Conservation (phyloP, 2,113 vertebrate species). For the Sinocyclocheilus anshuiensis region DNA sequence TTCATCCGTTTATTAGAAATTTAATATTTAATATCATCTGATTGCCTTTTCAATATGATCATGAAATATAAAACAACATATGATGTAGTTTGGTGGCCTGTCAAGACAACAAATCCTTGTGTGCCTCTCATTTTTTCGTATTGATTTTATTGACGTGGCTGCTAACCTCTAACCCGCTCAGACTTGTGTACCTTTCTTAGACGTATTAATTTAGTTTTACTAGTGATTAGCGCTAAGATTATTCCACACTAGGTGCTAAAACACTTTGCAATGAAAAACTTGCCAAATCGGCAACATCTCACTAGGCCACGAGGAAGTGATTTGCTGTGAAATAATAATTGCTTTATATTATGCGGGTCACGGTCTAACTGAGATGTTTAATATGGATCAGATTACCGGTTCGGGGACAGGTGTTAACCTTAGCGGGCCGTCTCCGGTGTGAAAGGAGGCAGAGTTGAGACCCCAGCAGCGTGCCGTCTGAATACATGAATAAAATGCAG, state of each 20-base stretch:
- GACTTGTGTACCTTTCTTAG: background rate
- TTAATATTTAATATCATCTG: slow-evolving; percentile 1
- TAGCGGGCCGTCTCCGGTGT: background rate
- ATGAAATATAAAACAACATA: slow-evolving; percentile 22
- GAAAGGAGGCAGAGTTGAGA: slow-evolving; percentile 8
- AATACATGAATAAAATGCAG: slow-evolving; percentile 24
- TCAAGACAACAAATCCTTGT: background rate
- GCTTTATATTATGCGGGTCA: slow-evolving; percentile 3
- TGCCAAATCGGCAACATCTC: background rate
- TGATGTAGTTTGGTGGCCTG: background rate
- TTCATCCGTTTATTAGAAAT: background rate
- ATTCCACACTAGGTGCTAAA: background rate
- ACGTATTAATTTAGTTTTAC: background rate
- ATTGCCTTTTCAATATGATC: background rate
- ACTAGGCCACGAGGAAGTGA: background rate
- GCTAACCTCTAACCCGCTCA: background rate
- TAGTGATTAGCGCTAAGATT: background rate
- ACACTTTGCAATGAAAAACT: background rate
- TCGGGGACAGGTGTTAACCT: slow-evolving; percentile 14
- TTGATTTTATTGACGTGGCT: background rate
- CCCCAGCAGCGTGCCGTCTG: background rate
- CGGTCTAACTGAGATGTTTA: slow-evolving; percentile 12
- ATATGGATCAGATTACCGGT: slow-evolving; percentile 25
- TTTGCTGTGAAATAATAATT: background rate
- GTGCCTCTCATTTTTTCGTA: background rate